Conservation (phyloP, 2,888 invertebrate species). For the Coremacera marginata region DNA sequence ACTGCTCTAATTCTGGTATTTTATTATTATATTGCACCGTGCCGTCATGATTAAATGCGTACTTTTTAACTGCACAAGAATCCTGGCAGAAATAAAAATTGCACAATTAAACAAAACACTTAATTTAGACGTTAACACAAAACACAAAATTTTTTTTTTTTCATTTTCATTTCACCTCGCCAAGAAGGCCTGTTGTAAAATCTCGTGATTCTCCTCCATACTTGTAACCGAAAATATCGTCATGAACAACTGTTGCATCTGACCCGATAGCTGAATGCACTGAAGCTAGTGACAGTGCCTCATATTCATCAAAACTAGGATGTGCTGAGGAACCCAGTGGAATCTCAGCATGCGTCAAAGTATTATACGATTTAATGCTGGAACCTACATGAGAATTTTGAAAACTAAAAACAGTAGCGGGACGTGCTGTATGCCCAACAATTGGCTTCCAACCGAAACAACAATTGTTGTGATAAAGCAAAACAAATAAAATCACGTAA, state of each 20-base stretch:
- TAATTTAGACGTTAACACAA: neutral
- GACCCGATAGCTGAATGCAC: neutral
- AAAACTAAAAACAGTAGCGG: conserved; percentile 54
- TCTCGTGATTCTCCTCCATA: conserved; percentile 45
- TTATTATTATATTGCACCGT: conserved; percentile 79
- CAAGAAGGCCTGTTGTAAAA: conserved; percentile 43
- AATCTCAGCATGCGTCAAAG: neutral
- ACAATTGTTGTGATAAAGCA: neutral
- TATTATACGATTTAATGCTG: conserved; percentile 45
- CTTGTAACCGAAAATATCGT: conserved; percentile 52
- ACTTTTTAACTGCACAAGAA: conserved; percentile 78
- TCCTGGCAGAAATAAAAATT: conserved; percentile 63
- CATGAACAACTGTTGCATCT: conserved; percentile 34
- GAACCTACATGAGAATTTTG: conserved; percentile 66
- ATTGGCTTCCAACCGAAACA: conserved; percentile 60
- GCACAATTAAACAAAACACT: neutral
- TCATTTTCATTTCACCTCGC: conserved; percentile 47
- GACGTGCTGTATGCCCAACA: conserved; percentile 46
- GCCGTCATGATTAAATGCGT: conserved; percentile 77
- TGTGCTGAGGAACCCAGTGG: neutral
- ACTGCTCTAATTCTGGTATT: conserved; percentile 83
- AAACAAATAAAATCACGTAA: neutral
- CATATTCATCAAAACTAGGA: conserved; percentile 13
- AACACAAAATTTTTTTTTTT: no score
- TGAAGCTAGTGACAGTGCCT: neutral